phyloP scores from a whole-genome alignment of 1,140 invertebrate genomes.

The Pygmarrhopalites habei region DNA sequence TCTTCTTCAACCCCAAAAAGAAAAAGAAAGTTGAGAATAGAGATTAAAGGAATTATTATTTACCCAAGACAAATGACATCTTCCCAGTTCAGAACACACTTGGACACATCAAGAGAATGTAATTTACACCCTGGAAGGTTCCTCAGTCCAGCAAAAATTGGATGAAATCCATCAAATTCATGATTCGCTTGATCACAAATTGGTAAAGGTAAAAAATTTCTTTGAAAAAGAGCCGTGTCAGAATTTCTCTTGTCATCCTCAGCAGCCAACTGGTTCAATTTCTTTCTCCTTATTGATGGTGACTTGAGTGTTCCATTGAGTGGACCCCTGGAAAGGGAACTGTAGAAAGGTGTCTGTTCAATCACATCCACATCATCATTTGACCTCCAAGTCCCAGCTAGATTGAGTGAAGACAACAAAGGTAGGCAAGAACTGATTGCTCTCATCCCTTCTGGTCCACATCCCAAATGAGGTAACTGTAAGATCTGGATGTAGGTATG shows the following conservation, averaged over 20 bases:
- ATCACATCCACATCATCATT: slow-evolving; percentile 27
- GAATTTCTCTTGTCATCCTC: slow-evolving; percentile 49
- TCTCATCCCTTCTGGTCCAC: slow-evolving; percentile 49
- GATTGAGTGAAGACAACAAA: slow-evolving; percentile 48
- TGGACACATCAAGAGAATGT: slow-evolving; percentile 50
- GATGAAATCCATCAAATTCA: slow-evolving; percentile 40
- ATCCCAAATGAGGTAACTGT: slow-evolving; percentile 53
- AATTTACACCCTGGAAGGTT: slow-evolving; percentile 47
- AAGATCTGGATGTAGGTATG: slow-evolving; percentile 48
- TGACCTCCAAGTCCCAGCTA: slow-evolving; percentile 45
- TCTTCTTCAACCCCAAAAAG: too few species aligned
- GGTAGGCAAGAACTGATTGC: slow-evolving; percentile 48
- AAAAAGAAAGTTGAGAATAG: too few species aligned
- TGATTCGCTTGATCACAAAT: slow-evolving; percentile 48
- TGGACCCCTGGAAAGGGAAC: slow-evolving; percentile 25
- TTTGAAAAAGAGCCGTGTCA: slow-evolving; percentile 50
- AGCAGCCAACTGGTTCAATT: slow-evolving; percentile 17
- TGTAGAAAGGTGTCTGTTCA: slow-evolving; percentile 19
- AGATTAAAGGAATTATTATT: neutral
- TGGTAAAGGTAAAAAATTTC: slow-evolving; percentile 48
- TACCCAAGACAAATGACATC: slow-evolving; percentile 53
- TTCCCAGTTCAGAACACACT: slow-evolving; percentile 47
- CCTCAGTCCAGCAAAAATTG: slow-evolving; percentile 39
- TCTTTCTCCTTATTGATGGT: slow-evolving; percentile 35
- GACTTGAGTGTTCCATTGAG: slow-evolving; percentile 32